These are phyloP conservation scores for Dicyrtoma fusca DNA, from an alignment of 2,888 invertebrate genomes.

Conservation along the genomic window DNA sequence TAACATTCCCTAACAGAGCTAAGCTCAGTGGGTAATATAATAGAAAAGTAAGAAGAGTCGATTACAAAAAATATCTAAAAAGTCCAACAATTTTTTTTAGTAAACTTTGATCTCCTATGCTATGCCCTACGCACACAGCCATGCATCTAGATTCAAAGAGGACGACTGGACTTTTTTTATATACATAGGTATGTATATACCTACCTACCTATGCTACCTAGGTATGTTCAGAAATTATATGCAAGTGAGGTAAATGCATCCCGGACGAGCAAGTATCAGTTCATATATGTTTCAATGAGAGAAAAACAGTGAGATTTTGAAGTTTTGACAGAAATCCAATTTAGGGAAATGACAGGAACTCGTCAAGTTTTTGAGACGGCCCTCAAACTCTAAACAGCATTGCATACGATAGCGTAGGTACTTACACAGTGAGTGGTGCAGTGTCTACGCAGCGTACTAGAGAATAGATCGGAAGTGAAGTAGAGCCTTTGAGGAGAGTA, in stretches of 20 bases:
- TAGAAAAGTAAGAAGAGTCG: conserved; percentile 16
- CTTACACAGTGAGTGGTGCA: neutral
- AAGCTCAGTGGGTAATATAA: neutral
- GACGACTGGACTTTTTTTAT: too few relatives aligned
- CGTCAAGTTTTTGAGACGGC: conserved; percentile 45
- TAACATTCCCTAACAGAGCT: too few relatives aligned
- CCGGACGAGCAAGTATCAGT: neutral
- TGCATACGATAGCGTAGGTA: too few relatives aligned
- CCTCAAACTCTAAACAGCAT: neutral
- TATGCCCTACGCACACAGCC: too few relatives aligned
- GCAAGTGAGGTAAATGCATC: too few relatives aligned
- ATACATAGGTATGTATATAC: too few relatives aligned
- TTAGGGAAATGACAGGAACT: conserved; percentile 55
- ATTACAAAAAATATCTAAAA: conserved; percentile 16
- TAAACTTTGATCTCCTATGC: too few relatives aligned
- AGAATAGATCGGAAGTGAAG: conserved; percentile 9
- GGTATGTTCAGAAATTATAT: too few relatives aligned
- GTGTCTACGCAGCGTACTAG: neutral
- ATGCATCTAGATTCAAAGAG: too few relatives aligned
- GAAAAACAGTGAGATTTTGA: conserved; percentile 40
- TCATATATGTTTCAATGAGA: conserved; percentile 7
- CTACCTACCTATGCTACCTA: too few relatives aligned
- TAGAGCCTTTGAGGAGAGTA: neutral
- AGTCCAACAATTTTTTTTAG: too few relatives aligned
- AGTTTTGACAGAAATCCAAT: conserved; percentile 58